A percentile compares a stretch with the other conserved stretches of the same genome.
Conservation (phyloP, 2,113 vertebrate genomes). For the Larimichthys crocea region DNA sequence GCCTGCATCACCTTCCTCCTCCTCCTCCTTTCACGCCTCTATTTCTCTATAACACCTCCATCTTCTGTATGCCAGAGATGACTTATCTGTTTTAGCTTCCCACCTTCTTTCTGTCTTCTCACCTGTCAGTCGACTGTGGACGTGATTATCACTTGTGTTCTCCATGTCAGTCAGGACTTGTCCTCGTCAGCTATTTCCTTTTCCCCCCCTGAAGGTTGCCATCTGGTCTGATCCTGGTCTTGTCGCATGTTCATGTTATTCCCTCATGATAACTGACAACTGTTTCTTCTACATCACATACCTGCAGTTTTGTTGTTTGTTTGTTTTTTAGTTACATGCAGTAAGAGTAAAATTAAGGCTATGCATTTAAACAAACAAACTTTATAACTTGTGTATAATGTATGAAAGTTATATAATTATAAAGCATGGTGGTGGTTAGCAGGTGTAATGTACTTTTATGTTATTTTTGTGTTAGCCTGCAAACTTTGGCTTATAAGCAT, state of each 20-base stretch:
- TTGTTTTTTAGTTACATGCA: not conserved
- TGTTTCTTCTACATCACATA: conserved; percentile 30
- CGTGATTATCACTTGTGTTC: not conserved
- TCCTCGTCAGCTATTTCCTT: conserved; percentile 15
- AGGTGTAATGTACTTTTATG: not conserved
- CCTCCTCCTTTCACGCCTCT: conserved; percentile 31
- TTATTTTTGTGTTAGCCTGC: not conserved
- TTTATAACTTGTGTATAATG: not conserved
- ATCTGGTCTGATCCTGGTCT: conserved; percentile 23
- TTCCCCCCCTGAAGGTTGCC: conserved; percentile 40
- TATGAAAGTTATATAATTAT: not conserved
- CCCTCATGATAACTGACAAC: conserved; percentile 19
- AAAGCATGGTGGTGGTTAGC: not conserved
- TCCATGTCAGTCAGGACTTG: not conserved
- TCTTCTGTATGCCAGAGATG: conserved; percentile 25
- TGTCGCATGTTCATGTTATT: conserved; percentile 1
- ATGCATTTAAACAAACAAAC: not conserved
- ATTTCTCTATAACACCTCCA: conserved; percentile 53
- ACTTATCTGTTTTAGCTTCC: conserved; percentile 40
- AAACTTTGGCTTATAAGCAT: not conserved
- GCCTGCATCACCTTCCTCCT: conserved; percentile 29
- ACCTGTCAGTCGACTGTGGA: conserved; percentile 6
- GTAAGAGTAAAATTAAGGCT: not conserved
- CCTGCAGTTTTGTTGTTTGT: not conserved
- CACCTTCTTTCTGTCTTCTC: conserved; percentile 22